These are phyloP conservation scores for Corythornis madagascariensis DNA, from an alignment of 2,113 vertebrate species.

Conservation along the genomic window DNA sequence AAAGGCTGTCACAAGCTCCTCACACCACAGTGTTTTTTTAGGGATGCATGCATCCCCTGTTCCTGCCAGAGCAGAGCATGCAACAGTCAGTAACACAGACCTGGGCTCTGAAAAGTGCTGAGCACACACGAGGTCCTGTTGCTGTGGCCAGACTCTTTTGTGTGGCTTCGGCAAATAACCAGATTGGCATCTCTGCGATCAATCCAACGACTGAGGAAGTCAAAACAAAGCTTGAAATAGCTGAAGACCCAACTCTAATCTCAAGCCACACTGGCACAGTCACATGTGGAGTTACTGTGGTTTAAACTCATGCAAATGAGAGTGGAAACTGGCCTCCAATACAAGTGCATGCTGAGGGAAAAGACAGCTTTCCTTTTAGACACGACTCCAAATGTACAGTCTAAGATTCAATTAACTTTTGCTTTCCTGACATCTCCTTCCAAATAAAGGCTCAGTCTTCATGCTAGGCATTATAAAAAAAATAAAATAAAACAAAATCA, in stretches of 20 bases:
- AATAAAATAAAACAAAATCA: conserved; percentile 51
- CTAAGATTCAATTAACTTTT: conserved; percentile 29
- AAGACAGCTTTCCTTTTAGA: conserved; percentile 38
- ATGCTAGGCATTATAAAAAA: conserved; percentile 37
- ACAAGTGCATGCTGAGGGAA: not conserved
- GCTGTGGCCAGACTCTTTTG: not conserved
- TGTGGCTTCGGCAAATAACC: not conserved
- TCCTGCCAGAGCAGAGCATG: not conserved
- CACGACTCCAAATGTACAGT: not conserved
- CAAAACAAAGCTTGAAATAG: not conserved
- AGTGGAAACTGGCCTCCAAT: conserved; percentile 55
- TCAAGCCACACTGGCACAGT: not conserved
- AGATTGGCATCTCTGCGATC: not conserved
- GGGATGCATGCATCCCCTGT: not conserved
- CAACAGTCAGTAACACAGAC: not conserved
- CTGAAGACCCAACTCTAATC: not conserved
- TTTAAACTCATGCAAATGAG: conserved; percentile 3
- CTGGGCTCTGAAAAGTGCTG: not conserved
- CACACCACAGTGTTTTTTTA: not conserved
- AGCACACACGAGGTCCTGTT: not conserved
- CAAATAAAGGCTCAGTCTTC: conserved; percentile 37
- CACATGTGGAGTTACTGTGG: not conserved
- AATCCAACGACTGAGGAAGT: not conserved
- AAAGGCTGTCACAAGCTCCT: not conserved
- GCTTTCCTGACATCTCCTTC: not conserved